Conservation (phyloP, 2,888 invertebrate genomes). For the Trichogramma evanescens region DNA sequence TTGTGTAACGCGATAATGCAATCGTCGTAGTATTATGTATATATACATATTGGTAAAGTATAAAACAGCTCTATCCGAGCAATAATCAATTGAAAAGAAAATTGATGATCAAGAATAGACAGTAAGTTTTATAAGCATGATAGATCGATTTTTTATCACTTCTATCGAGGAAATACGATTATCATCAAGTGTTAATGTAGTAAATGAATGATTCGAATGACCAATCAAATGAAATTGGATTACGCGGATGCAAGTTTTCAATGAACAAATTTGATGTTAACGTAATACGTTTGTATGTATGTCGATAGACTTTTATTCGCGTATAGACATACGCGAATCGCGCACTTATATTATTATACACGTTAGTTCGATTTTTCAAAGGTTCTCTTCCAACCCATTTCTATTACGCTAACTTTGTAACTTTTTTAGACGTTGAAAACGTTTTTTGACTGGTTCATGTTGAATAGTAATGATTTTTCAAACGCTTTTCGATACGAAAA, state of each 20-base stretch:
- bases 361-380: conserved; percentile 20
- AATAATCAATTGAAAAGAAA: conserved; percentile 8
- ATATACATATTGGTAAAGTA: neutral
- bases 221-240: conserved; percentile 4
- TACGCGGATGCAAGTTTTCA: conserved; percentile 12
- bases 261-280: conserved; percentile 17
- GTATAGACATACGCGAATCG: conserved; percentile 10
- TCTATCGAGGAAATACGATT: neutral
- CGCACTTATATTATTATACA: conserved; percentile 13
- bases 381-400: conserved; percentile 19
- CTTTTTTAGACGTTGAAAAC: conserved; percentile 19
- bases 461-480: conserved; percentile 1
- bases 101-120: conserved; percentile 1
- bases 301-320: conserved; percentile 17
- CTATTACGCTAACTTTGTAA: conserved; percentile 10
- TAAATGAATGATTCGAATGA: neutral
- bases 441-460: conserved; percentile 13
- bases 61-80: conserved; percentile 4
- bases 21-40: no score
- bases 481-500: conserved; percentile 14
- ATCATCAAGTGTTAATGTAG: neutral
- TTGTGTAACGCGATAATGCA: neutral
- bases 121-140: conserved; percentile 6
- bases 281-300: conserved; percentile 12
- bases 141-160: neutral